These are phyloP conservation scores for Megaustenia siamemsis DNA, from an alignment of 2,888 invertebrate genomes.

Conservation along the genomic window DNA sequence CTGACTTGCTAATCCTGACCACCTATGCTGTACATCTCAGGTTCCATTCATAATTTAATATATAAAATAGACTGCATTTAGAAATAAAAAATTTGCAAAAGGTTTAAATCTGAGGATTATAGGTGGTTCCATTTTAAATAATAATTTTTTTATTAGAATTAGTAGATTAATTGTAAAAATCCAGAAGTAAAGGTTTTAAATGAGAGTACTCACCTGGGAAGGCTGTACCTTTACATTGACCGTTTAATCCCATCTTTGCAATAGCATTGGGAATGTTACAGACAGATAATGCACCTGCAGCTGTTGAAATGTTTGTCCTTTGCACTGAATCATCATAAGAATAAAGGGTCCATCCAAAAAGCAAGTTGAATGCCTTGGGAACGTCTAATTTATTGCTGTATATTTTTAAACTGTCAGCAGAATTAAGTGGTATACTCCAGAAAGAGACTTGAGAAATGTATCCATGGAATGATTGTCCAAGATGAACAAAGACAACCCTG, in stretches of 20 bases:
- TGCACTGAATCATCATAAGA: constrained; percentile 4
- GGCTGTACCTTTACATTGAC: neutral
- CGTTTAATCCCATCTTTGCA: neutral
- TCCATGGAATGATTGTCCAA: constrained; percentile 48
- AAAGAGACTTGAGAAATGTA: constrained; percentile 46
- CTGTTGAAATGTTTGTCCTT: constrained; percentile 17
- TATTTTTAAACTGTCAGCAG: neutral
- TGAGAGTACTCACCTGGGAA: neutral
- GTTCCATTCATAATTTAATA: too few relatives aligned
- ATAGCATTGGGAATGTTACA: constrained; percentile 20
- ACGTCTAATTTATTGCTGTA: neutral
- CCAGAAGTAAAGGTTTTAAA: too few relatives aligned
- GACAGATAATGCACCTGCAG: neutral
- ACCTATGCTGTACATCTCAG: too few relatives aligned
- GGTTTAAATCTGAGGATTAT: too few relatives aligned
- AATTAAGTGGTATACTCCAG: constrained; percentile 27
- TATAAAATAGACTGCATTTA: too few relatives aligned
- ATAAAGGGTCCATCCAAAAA: constrained; percentile 47
- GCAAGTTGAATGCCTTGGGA: constrained; percentile 15
- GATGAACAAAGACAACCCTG: constrained; percentile 36
- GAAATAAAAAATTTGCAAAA: too few relatives aligned
- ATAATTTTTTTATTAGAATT: too few relatives aligned
- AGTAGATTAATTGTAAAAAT: too few relatives aligned
- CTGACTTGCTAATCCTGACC: too few relatives aligned
- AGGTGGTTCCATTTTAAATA: too few relatives aligned